These are phyloP conservation scores for Hemicordylus capensis DNA, from an alignment of 2,113 vertebrate species.

Conservation along the genomic window DNA sequence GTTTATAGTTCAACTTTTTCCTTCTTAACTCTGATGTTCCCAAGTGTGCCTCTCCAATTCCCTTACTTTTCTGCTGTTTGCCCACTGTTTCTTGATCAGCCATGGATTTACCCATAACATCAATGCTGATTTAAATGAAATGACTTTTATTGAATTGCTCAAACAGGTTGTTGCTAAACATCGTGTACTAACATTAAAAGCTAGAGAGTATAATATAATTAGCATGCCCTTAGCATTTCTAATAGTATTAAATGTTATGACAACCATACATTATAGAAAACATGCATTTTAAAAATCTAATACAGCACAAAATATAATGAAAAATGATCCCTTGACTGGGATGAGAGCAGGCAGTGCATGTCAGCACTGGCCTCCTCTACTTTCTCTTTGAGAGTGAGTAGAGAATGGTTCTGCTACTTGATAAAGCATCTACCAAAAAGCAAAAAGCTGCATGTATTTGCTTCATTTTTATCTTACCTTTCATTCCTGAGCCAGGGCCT, in stretches of 20 bases:
- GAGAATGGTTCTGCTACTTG: too few relatives aligned
- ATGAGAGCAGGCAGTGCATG: too few relatives aligned
- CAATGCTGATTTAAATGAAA: neutral
- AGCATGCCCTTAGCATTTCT: neutral
- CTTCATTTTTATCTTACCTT: too few relatives aligned
- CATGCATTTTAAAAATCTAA: conserved; percentile 32
- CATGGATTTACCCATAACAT: neutral
- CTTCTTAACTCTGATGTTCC: neutral
- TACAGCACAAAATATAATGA: conserved; percentile 1
- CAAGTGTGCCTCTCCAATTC: neutral
- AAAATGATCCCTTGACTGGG: too few relatives aligned
- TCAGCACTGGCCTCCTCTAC: too few relatives aligned
- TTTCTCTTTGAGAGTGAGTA: too few relatives aligned
- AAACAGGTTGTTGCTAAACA: neutral
- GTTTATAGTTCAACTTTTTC: neutral
- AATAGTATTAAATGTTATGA: neutral
- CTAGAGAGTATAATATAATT: neutral
- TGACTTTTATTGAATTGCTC: neutral
- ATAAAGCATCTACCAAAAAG: too few relatives aligned
- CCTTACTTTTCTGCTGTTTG: neutral
- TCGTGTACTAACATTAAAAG: neutral
- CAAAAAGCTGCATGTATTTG: too few relatives aligned
- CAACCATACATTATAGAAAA: neutral
- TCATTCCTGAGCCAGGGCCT: too few relatives aligned
- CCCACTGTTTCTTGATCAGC: neutral